Conservation (phyloP, 2,797 vertebrate genomes). For the Pitangus sulphuratus region DNA sequence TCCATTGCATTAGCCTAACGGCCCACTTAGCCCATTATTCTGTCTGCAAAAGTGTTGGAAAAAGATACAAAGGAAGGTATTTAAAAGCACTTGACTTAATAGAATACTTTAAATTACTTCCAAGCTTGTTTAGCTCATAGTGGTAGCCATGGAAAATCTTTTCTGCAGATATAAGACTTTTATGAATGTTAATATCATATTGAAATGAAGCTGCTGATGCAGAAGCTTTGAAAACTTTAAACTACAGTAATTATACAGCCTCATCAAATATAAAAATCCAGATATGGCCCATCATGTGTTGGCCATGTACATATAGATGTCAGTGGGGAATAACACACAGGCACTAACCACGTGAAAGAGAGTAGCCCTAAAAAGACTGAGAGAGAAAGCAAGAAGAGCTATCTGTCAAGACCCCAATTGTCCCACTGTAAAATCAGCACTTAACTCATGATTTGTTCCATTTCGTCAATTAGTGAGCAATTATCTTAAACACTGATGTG, state of each 20-base stretch:
- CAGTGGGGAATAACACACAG: fast-evolving
- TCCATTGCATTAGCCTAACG: not conserved
- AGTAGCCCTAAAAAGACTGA: not conserved
- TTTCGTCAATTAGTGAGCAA: not conserved
- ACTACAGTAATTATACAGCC: not conserved
- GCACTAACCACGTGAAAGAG: not conserved
- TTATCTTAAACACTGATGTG: not conserved
- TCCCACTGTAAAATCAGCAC: not conserved
- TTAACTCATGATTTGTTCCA: not conserved
- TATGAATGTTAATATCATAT: not conserved
- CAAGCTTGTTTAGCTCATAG: not conserved
- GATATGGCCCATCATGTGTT: not conserved
- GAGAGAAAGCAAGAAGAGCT: not conserved
- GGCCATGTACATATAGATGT: not conserved
- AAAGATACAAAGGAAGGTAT: not conserved
- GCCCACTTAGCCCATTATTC: not conserved
- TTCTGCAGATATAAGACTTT: not conserved
- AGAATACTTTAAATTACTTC: not conserved
- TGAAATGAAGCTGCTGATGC: not conserved
- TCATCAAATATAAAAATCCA: not conserved
- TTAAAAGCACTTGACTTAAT: not conserved
- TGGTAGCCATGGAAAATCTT: not conserved
- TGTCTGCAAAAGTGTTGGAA: not conserved
- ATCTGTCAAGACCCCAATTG: not conserved
- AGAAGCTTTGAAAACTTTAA: not conserved